Percentiles rank a stretch among this genome's conserved stretches.
These are phyloP conservation scores for Celastrina argiolus DNA, from an alignment of 2,888 invertebrate genomes.

Conservation along the genomic window DNA sequence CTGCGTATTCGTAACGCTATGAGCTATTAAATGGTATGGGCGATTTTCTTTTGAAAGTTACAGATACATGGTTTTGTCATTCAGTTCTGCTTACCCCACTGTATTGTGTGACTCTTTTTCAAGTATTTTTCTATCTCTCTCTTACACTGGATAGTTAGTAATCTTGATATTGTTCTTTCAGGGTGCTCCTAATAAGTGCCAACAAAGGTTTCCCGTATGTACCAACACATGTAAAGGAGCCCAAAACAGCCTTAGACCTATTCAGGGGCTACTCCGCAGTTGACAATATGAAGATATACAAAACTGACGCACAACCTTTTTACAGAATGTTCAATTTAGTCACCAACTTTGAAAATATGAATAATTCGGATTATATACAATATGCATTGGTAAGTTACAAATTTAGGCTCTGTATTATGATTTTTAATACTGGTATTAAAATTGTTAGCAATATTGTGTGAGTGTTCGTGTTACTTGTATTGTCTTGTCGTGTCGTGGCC, in stretches of 20 bases:
- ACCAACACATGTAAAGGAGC: conserved; percentile 32
- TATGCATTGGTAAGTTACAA: conserved; percentile 81
- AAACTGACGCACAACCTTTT: conserved; percentile 66
- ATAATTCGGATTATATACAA: conserved; percentile 80
- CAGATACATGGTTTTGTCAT: too few species aligned
- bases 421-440: too few species aligned
- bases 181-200: conserved; percentile 78
- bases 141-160: too few species aligned
- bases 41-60: too few species aligned
- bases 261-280: conserved; percentile 54
- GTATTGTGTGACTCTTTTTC: background rate
- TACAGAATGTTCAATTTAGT: conserved; percentile 84
- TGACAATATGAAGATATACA: conserved; percentile 57
- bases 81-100: too few species aligned
- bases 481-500: too few species aligned
- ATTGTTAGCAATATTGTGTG: too few species aligned
- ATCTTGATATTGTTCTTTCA: conserved; percentile 37
- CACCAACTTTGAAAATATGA: conserved; percentile 84
- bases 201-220: conserved; percentile 54
- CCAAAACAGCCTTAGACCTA: conserved; percentile 47
- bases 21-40: too few species aligned
- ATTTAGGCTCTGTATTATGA: background rate
- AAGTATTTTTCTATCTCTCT: too few species aligned
- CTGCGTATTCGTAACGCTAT: too few species aligned
- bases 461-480: too few species aligned